phyloP scores from a whole-genome alignment of 2,113 vertebrate genomes.

The Callocephalon fimbriatum region DNA sequence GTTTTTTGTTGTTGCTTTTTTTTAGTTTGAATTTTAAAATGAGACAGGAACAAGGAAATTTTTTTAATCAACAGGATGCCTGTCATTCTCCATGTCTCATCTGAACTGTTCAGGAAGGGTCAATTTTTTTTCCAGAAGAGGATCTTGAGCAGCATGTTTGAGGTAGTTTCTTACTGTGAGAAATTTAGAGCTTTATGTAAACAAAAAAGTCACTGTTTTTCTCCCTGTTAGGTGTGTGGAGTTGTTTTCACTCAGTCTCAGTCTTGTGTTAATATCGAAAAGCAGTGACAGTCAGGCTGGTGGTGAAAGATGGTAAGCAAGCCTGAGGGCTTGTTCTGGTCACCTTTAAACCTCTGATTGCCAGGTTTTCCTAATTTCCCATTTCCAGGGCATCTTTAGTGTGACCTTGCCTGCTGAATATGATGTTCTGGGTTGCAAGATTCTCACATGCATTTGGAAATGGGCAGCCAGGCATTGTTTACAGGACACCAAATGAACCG shows the following conservation, averaged over 20 bases:
- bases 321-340: conserved; percentile 82
- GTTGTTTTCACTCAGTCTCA: conserved; percentile 77
- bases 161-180: conserved; percentile 61
- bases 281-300: conserved; percentile 76
- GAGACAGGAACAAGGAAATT: conserved; percentile 12
- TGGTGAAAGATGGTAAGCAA: conserved; percentile 81
- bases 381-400: conserved; percentile 85
- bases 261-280: conserved; percentile 75
- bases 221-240: conserved; percentile 70
- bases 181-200: conserved; percentile 78
- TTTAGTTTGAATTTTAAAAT: conserved; percentile 30
- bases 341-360: conserved; percentile 83
- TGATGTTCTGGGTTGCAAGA: conserved; percentile 81
- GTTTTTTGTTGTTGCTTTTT: not conserved
- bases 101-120: conserved; percentile 17
- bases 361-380: conserved; percentile 89
- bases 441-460: conserved; percentile 81
- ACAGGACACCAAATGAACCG: conserved; percentile 83
- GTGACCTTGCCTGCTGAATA: conserved; percentile 86
- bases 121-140: conserved; percentile 10
- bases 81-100: not conserved
- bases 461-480: conserved; percentile 83
- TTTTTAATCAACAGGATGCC: conserved; percentile 60
- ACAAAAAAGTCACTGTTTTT: conserved; percentile 73
- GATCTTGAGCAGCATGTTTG: conserved; percentile 26